A percentile compares a stretch with the other conserved stretches of the same genome.
These are phyloP conservation scores for Colius striatus DNA, from an alignment of 2,113 vertebrate genomes.

Conservation along the genomic window DNA sequence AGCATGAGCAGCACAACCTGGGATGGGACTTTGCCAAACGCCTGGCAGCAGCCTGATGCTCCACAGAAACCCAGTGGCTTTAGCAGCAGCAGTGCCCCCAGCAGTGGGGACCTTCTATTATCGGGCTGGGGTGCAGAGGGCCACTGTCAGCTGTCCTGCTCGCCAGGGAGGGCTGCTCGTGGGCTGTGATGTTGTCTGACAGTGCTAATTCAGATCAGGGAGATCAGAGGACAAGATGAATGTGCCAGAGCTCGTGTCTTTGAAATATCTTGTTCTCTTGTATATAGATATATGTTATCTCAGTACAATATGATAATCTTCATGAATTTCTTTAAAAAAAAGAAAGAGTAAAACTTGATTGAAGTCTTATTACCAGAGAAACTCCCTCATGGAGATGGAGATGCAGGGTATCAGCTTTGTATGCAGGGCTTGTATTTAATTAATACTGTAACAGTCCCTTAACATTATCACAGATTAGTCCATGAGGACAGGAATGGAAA, in stretches of 20 bases:
- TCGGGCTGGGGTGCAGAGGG: neutral
- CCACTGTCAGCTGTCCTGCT: neutral
- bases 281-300: neutral
- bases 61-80: rapidly evolving
- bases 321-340: neutral
- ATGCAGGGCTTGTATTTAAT: slow-evolving; percentile 72
- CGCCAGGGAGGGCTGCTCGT: rapidly evolving
- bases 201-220: neutral
- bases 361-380: slow-evolving; percentile 48
- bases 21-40: rapidly evolving
- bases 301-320: neutral
- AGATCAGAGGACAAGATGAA: neutral
- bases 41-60: neutral
- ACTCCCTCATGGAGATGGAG: slow-evolving; percentile 41
- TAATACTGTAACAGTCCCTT: slow-evolving; percentile 68
- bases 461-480: slow-evolving; percentile 63
- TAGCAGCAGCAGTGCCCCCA: neutral
- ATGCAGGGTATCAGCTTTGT: slow-evolving; percentile 49
- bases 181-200: neutral
- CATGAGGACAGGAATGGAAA: slow-evolving; percentile 64
- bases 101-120: rapidly evolving
- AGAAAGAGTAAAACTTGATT: slow-evolving; percentile 33
- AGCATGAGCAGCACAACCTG: rapidly evolving
- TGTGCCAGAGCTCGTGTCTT: neutral
- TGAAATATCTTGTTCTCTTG: neutral